A percentile compares a stretch with the other conserved stretches of the same genome.
phyloP scores from a whole-genome alignment of 2,888 invertebrate species.

The Brachyopa scutellaris region DNA sequence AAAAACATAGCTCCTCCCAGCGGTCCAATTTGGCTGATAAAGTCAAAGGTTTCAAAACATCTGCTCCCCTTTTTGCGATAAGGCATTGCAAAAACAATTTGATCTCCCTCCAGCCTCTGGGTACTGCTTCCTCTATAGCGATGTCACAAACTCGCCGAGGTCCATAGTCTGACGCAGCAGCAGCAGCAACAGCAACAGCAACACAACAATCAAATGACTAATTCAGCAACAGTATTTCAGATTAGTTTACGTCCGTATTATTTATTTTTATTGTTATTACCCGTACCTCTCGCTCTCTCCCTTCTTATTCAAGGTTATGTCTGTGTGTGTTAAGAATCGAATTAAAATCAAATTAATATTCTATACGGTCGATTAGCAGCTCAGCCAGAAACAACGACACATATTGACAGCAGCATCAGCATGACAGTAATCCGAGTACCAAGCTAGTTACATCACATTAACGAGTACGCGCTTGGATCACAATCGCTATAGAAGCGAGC shows the following conservation, averaged over 20 bases:
- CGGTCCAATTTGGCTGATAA: slow-evolving; percentile 37
- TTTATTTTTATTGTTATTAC: slow-evolving; percentile 39
- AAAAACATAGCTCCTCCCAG: slow-evolving; percentile 3
- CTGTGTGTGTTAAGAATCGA: slow-evolving; percentile 27
- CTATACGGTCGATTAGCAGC: slow-evolving; percentile 43
- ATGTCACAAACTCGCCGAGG: slow-evolving; percentile 36
- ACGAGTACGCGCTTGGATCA: slow-evolving; percentile 2
- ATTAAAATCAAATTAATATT: slow-evolving; percentile 62
- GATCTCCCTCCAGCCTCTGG: not conserved
- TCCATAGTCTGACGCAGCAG: slow-evolving; percentile 28
- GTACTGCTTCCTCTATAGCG: slow-evolving; percentile 19
- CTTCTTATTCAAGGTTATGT: slow-evolving; percentile 39
- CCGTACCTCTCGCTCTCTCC: slow-evolving; percentile 15
- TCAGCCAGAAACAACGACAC: not conserved
- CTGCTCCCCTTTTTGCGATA: slow-evolving; percentile 38
- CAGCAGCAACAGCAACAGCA: slow-evolving; percentile 10
- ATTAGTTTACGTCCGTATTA: slow-evolving; percentile 51
- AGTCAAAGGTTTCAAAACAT: slow-evolving; percentile 47
- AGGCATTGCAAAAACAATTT: slow-evolving; percentile 8
- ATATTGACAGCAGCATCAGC: slow-evolving; percentile 6
- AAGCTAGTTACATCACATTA: slow-evolving; percentile 53
- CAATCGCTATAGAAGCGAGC: no score
- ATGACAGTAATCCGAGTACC: slow-evolving; percentile 26
- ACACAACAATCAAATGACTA: slow-evolving; percentile 45
- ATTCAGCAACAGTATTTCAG: slow-evolving; percentile 26